phyloP scores from a whole-genome alignment of 2,888 invertebrate genomes.

The Scaptomyza reducta region DNA sequence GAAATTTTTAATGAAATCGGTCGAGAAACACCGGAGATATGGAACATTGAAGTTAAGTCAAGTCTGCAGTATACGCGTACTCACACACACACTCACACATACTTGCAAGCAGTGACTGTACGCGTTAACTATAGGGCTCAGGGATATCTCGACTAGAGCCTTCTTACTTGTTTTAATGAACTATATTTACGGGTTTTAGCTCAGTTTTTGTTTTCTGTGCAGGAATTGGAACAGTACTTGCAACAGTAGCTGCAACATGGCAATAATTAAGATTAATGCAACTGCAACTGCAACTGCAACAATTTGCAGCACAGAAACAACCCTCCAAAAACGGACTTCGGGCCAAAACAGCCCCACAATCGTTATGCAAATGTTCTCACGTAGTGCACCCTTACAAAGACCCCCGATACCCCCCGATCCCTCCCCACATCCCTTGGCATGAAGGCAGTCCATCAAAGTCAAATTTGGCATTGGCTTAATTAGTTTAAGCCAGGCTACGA shows the following conservation, averaged over 20 bases:
- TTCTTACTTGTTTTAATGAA: too few relatives aligned
- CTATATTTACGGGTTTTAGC: not conserved
- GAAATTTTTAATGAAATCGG: too few relatives aligned
- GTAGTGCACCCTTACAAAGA: conserved; percentile 22
- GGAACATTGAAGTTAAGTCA: too few relatives aligned
- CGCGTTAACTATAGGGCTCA: too few relatives aligned
- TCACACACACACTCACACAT: too few relatives aligned
- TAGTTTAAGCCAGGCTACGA: conserved; percentile 36
- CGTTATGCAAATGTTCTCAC: conserved; percentile 41
- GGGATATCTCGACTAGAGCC: too few relatives aligned
- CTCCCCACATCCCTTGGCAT: not conserved
- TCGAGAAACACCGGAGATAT: too few relatives aligned
- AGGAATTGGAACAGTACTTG: conserved; percentile 1
- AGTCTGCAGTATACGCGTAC: too few relatives aligned
- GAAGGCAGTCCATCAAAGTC: conserved; percentile 31
- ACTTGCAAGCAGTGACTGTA: too few relatives aligned
- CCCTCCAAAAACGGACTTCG: conserved; percentile 1
- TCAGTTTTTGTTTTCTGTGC: not conserved
- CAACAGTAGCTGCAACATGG: conserved; percentile 1
- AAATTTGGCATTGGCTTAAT: conserved; percentile 50
- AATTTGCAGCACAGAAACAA: conserved; percentile 24
- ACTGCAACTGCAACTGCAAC: conserved; percentile 6
- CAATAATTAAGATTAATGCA: conserved; percentile 51
- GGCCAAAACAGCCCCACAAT: conserved; percentile 4
- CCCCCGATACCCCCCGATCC: not conserved